Base-by-base conservation (phyloP, 2,888 invertebrate species). In the Automeris io region DNA sequence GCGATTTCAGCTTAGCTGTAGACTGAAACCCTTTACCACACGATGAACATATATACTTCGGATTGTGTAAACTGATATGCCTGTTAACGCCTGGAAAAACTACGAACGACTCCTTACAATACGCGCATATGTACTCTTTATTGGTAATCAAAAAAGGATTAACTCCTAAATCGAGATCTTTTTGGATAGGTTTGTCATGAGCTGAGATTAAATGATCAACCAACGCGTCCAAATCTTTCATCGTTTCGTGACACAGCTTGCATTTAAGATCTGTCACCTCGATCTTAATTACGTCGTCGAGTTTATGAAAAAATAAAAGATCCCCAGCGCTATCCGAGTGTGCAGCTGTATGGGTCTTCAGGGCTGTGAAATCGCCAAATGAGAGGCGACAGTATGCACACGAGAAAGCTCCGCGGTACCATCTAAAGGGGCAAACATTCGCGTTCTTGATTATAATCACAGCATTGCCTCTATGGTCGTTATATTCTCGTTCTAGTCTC, bases 61-160 rank as follows among this genome's bases (percentile, higher is more conserved):
- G 79, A 46, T 70, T 78, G 29, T 86, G 85, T n/a, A 59, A 57
- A 31, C 83, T 83, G 50, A 80, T 70, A 44, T 85, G 85, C 0
- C 54, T 70, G 41, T 83, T 83, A 2, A 85, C 48, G 43, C 73
- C 78, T 0, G 70, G 57, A 37, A 83, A 85, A 2, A 76, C 41
- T 3, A 69, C 67, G 29, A 79, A 86, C 2, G 50, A 55, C 37
- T 68, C 61, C 0, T 60, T 60, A 29, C 85, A 85, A 33, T 68
- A 56, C 0, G 65, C 61, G 41, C 85, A 86, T 1, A 54, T 44
- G 32, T 64, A 73, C 3, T 64, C 57, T 5, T 64, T 69, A 6
- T 61, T 66, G 1, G 59, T 42, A 5, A 78, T 43, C 5, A 70
- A 41, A 45, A 70, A 83, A 0, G 85, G 79, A 0, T 68, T 70